A percentile compares a stretch with the other conserved stretches of the same genome.
These are phyloP conservation scores for Amniataba percoides DNA, from an alignment of 2,797 vertebrate species.

Conservation along the genomic window DNA sequence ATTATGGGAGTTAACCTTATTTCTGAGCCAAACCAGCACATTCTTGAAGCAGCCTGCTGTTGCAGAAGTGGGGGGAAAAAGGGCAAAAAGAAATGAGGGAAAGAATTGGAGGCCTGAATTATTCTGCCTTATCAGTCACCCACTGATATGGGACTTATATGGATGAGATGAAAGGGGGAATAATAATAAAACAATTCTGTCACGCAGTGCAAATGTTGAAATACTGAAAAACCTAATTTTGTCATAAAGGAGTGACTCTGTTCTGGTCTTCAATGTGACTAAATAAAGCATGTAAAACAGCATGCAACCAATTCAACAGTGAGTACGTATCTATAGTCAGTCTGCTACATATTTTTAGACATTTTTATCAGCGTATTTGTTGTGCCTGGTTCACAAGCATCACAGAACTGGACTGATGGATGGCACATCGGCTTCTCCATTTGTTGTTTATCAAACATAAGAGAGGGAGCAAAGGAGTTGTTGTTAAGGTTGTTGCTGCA, in stretches of 20 bases:
- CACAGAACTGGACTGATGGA: background rate
- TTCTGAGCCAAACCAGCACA: slow-evolving; percentile 73
- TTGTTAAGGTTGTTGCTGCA: slow-evolving; percentile 37
- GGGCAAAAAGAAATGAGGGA: slow-evolving; percentile 23
- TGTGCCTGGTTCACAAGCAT: background rate
- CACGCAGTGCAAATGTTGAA: background rate
- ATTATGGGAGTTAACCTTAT: slow-evolving; percentile 56
- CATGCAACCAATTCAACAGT: background rate
- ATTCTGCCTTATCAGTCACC: slow-evolving; percentile 39
- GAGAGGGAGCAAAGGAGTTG: background rate
- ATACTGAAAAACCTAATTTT: background rate
- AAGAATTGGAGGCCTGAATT: slow-evolving; percentile 44
- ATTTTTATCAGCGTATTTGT: slow-evolving; percentile 3
- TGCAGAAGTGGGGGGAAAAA: slow-evolving; percentile 19
- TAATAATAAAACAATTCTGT: background rate
- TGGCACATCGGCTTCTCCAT: background rate
- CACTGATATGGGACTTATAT: slow-evolving; percentile 5
- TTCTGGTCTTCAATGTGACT: background rate
- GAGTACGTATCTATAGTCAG: background rate
- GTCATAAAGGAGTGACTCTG: background rate
- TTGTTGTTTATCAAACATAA: background rate
- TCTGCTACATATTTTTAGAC: background rate
- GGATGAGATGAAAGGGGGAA: slow-evolving; percentile 6
- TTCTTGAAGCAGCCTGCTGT: slow-evolving; percentile 58
- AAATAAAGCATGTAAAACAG: background rate